Conservation (phyloP, 2,113 vertebrate genomes). For the Muntiacus muntjak region DNA sequence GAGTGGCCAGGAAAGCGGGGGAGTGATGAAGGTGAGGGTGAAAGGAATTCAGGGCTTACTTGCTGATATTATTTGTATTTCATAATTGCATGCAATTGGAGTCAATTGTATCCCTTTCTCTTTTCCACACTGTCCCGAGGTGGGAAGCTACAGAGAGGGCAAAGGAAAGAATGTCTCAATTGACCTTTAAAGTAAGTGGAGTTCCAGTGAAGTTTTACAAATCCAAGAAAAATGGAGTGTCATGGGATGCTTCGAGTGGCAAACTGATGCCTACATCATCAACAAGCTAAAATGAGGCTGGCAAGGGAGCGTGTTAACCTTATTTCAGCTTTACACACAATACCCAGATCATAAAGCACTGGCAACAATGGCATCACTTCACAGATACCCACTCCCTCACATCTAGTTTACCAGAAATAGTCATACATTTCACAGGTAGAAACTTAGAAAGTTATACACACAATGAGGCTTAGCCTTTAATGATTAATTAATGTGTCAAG, state of each 20-base stretch:
- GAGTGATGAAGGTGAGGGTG: background rate
- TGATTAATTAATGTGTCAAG: background rate
- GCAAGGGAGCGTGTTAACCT: background rate
- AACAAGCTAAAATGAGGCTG: slow-evolving; percentile 14
- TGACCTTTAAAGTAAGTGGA: background rate
- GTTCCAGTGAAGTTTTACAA: background rate
- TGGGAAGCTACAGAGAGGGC: background rate
- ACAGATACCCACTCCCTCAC: background rate
- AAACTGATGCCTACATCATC: background rate
- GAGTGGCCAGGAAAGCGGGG: background rate
- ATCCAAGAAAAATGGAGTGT: background rate
- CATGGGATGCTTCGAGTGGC: background rate
- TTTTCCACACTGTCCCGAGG: background rate
- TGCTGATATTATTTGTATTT: background rate
- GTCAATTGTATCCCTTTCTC: background rate
- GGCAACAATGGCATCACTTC: background rate
- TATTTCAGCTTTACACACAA: background rate
- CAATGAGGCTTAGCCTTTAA: background rate
- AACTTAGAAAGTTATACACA: background rate
- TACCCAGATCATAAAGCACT: background rate
- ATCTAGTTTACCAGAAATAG: background rate
- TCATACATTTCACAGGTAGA: background rate
- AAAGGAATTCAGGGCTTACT: background rate
- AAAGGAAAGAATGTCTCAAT: background rate
- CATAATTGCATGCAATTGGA: background rate